phyloP scores from a whole-genome alignment of 2,797 vertebrate species.

The Echeneis naucrates region DNA sequence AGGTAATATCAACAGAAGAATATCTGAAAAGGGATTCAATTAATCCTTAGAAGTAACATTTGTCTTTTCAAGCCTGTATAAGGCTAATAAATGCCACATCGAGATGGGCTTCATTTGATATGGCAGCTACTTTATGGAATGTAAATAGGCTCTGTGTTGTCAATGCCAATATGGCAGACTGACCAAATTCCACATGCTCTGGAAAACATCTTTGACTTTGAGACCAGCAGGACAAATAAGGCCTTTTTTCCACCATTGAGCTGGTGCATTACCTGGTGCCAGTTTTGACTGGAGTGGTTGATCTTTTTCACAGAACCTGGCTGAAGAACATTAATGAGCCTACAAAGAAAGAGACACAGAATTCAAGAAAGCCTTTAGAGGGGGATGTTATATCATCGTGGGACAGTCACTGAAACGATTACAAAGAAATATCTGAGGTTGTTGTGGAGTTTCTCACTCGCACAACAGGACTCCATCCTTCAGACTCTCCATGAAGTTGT shows the following conservation, averaged over 20 bases:
- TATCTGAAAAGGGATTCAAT: conserved; percentile 23
- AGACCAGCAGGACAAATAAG: conserved; percentile 12
- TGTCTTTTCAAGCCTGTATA: conserved; percentile 35
- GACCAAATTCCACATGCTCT: conserved; percentile 17
- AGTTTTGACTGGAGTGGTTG: conserved; percentile 91
- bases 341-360: conserved; percentile 63
- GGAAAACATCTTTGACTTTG: conserved; percentile 10
- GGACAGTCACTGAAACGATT: background rate
- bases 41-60: conserved; percentile 34
- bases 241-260: conserved; percentile 2
- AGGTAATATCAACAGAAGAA: conserved; percentile 13
- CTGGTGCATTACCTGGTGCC: conserved; percentile 88
- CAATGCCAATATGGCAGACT: background rate
- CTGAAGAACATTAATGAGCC: conserved; percentile 93
- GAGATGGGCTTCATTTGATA: conserved; percentile 39
- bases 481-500: conserved; percentile 93
- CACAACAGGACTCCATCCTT: conserved; percentile 93
- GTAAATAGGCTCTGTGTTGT: conserved; percentile 42
- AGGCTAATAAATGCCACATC: conserved; percentile 26
- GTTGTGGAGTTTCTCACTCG: conserved; percentile 83
- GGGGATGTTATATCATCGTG: background rate
- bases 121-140: conserved; percentile 51
- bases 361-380: background rate
- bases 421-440: background rate
- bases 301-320: conserved; percentile 93